Conservation (phyloP, 2,113 vertebrate species). For the Catharus minimus region DNA sequence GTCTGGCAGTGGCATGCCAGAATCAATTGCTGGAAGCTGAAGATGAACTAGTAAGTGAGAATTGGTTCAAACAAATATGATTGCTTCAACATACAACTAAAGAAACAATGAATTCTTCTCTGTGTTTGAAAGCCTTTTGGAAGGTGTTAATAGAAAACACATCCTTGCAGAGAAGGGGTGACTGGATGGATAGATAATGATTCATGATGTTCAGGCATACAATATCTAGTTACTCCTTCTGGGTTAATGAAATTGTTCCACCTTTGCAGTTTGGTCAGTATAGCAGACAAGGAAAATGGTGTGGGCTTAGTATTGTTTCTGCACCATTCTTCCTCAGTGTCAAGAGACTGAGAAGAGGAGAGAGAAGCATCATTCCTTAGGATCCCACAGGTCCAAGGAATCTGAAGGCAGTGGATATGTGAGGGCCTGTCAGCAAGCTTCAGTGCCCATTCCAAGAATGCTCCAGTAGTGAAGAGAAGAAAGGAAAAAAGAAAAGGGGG, state of each 20-base stretch:
- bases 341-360: constrained; percentile 62
- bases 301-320: constrained; percentile 54
- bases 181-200: background rate
- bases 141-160: background rate
- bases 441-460: background rate
- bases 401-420: constrained; percentile 33
- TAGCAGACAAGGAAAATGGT: constrained; percentile 19
- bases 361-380: constrained; percentile 45
- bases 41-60: background rate
- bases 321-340: constrained; percentile 58
- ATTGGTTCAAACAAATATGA: background rate
- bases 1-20: background rate
- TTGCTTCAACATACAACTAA: background rate
- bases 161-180: background rate
- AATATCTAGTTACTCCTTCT: background rate
- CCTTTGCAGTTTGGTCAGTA: constrained; percentile 22
- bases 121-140: background rate
- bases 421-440: constrained; percentile 27
- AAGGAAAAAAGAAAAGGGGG: background rate
- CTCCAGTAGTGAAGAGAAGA: background rate
- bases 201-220: background rate
- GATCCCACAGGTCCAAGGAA: constrained; percentile 32
- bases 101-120: background rate
- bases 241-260: constrained; percentile 11
- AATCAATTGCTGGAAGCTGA: background rate